A percentile compares a stretch with the other conserved stretches of the same genome.
Conservation (phyloP, 2,797 vertebrate species). For the Pipistrellus pygmaeus region DNA sequence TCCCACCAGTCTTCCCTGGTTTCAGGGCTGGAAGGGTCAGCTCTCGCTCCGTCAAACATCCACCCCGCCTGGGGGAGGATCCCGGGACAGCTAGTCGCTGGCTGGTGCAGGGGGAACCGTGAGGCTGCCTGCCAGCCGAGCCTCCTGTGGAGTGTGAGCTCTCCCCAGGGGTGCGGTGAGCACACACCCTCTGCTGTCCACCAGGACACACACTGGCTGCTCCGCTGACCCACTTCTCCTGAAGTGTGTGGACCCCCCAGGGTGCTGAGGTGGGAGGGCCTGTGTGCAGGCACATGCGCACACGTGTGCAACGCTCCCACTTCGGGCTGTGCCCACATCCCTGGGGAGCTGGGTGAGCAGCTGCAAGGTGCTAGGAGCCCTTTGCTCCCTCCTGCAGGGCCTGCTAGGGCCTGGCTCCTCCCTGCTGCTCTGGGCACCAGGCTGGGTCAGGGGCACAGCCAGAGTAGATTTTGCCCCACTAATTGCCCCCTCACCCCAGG, state of each 20-base stretch:
- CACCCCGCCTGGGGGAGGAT: background rate
- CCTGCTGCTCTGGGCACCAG: background rate
- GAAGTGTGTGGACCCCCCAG: background rate
- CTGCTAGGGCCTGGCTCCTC: background rate
- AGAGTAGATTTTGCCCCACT: background rate
- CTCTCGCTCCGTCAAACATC: background rate
- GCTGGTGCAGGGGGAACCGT: background rate
- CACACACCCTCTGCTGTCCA: background rate
- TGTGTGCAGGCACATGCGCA: background rate
- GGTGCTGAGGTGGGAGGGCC: background rate
- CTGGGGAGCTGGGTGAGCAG: background rate
- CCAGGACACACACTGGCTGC: background rate
- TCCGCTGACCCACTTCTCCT: conserved; percentile 30
- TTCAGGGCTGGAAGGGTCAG: background rate
- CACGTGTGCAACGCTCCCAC: background rate
- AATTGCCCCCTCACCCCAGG: background rate
- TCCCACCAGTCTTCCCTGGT: background rate
- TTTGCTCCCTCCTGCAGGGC: background rate
- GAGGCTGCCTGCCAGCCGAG: no score
- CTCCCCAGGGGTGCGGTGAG: background rate
- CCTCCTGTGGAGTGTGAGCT: background rate
- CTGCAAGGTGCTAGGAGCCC: background rate
- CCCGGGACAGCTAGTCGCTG: fast-evolving
- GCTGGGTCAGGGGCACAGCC: background rate
- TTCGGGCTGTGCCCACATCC: background rate